Conservation (phyloP, 2,797 vertebrate species). For the Tiaroga cobitis region DNA sequence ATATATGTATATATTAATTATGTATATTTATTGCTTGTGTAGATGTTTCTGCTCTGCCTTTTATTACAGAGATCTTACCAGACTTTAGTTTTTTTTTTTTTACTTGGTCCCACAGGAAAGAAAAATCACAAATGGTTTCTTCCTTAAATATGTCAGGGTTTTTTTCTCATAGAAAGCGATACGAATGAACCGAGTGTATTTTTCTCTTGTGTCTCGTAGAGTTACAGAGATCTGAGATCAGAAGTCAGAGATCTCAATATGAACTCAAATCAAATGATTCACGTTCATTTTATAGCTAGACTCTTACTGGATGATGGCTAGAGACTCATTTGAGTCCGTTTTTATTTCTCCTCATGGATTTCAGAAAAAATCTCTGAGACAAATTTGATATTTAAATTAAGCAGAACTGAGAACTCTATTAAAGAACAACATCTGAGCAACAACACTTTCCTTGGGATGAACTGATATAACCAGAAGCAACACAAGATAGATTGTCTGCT, state of each 20-base stretch:
- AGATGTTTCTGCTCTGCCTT: background rate
- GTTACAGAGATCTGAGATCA: background rate
- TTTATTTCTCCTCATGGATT: too few species aligned
- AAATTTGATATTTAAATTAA: too few species aligned
- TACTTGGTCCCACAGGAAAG: background rate
- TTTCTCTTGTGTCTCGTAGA: background rate
- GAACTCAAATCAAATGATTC: too few species aligned
- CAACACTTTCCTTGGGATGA: background rate
- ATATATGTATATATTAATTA: too few species aligned
- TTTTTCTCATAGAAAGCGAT: background rate
- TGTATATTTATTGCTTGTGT: background rate
- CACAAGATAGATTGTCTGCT: background rate
- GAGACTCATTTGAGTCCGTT: too few species aligned
- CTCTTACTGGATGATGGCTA: too few species aligned
- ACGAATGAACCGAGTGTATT: background rate
- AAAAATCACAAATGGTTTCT: background rate
- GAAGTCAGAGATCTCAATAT: background rate
- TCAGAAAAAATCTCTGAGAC: too few species aligned
- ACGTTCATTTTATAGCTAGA: too few species aligned
- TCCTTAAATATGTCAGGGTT: too few species aligned
- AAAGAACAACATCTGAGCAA: conserved; percentile 1
- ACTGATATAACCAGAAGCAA: background rate
- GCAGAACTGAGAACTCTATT: background rate
- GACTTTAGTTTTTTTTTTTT: background rate
- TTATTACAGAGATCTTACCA: background rate